These are phyloP conservation scores for Falco peregrinus DNA, from an alignment of 2,797 vertebrate genomes.

Conservation along the genomic window DNA sequence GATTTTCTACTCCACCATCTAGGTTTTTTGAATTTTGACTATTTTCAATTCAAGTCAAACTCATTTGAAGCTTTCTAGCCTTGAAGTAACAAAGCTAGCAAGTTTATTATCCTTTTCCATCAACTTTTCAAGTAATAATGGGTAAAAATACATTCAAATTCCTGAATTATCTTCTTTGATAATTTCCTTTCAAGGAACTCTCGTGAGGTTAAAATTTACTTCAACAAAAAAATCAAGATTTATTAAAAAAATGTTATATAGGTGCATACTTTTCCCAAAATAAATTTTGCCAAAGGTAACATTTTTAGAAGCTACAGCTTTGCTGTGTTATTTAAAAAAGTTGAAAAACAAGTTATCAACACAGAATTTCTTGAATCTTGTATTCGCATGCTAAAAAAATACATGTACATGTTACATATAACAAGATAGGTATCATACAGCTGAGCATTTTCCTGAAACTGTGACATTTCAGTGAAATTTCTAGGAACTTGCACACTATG, in stretches of 20 bases:
- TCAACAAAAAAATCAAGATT: not conserved
- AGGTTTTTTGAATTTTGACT: not conserved
- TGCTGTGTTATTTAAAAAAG: not conserved
- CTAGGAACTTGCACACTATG: not conserved
- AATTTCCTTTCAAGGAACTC: not conserved
- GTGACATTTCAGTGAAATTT: not conserved
- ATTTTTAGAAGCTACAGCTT: not conserved
- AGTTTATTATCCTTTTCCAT: not conserved
- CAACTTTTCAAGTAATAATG: not conserved
- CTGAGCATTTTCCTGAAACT: not conserved
- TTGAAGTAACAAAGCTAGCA: not conserved
- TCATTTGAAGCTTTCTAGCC: not conserved
- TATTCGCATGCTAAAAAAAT: rapidly evolving
- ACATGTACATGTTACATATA: not conserved
- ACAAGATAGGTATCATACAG: not conserved
- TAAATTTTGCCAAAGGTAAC: not conserved
- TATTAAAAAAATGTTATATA: too few species aligned
- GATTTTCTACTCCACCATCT: not conserved
- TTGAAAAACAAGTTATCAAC: not conserved
- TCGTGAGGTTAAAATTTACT: not conserved
- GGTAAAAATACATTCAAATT: not conserved
- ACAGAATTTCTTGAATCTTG: not conserved
- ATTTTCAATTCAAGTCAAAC: not conserved
- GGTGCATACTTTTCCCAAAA: not conserved
- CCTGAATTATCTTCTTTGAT: not conserved